Conservation (phyloP, 2,888 invertebrate genomes). For the Apamea monoglypha region DNA sequence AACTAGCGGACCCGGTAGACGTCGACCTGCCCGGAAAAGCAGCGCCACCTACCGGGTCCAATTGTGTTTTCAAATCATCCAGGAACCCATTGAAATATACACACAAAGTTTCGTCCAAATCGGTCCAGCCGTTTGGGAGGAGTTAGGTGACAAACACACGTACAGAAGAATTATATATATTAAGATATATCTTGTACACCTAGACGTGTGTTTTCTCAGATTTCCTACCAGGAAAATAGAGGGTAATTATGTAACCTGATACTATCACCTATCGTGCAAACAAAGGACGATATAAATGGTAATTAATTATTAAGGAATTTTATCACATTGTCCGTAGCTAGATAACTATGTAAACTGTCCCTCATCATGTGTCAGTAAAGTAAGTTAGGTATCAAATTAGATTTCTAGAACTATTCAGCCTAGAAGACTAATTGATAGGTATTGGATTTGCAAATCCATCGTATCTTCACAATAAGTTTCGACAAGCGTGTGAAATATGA, state of each 20-base stretch:
- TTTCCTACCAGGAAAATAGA: constrained; percentile 36
- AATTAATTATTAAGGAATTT: constrained; percentile 14
- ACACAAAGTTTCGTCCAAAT: no score
- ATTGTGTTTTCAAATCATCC: no score
- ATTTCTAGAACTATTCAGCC: background rate
- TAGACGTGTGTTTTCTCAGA: constrained; percentile 17
- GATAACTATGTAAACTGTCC: no score
- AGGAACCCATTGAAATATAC: no score
- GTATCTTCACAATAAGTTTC: background rate
- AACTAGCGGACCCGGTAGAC: no score
- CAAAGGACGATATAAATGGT: background rate
- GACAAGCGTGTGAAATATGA: background rate
- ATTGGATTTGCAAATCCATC: background rate
- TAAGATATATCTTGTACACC: background rate
- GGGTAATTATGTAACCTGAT: constrained; percentile 25
- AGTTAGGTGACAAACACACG: no score
- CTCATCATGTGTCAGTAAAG: background rate
- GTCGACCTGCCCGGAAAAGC: no score
- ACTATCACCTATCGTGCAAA: constrained; percentile 6
- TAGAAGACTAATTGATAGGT: background rate
- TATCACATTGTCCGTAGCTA: background rate
- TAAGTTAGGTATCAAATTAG: background rate
- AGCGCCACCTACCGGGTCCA: no score
- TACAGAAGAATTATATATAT: no score
- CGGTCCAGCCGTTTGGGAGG: no score